These are phyloP conservation scores for Drosophila albomicans DNA, from an alignment of 1,140 invertebrate species.

Conservation along the genomic window DNA sequence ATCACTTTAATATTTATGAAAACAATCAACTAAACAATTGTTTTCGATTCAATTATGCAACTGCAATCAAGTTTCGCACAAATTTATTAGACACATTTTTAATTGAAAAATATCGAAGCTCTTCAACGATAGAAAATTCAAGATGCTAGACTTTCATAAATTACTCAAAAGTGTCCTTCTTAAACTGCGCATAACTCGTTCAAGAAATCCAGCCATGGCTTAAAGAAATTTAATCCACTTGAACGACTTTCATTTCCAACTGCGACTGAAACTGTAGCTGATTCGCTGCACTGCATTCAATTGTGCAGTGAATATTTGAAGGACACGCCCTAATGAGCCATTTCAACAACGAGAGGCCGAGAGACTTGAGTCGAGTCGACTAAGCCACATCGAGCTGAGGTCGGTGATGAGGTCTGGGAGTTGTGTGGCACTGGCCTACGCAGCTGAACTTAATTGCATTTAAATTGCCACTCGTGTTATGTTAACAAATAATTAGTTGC, in stretches of 20 bases:
- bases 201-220: constrained; percentile 3
- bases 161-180: not conserved
- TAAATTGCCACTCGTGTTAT: constrained; percentile 82
- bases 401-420: not conserved
- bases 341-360: constrained; percentile 20
- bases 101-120: not conserved
- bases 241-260: constrained; percentile 16
- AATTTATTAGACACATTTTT: not conserved
- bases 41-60: constrained; percentile 11
- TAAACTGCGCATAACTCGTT: not conserved
- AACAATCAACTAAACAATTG: constrained; percentile 15
- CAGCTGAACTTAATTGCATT: constrained; percentile 75
- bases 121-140: not conserved
- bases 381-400: constrained; percentile 7
- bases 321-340: constrained; percentile 67
- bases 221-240: constrained; percentile 37
- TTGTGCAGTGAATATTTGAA: constrained; percentile 35
- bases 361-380: not conserved
- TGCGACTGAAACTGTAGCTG: not conserved
- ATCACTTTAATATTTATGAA: constrained; percentile 39
- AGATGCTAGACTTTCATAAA: not conserved
- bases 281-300: constrained; percentile 41
- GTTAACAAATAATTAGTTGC: constrained; percentile 82
- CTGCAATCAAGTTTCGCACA: not conserved
- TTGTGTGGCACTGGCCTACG: constrained; percentile 12